phyloP scores from a whole-genome alignment of 2,888 invertebrate genomes.

The Lacanobia wlatinum region DNA sequence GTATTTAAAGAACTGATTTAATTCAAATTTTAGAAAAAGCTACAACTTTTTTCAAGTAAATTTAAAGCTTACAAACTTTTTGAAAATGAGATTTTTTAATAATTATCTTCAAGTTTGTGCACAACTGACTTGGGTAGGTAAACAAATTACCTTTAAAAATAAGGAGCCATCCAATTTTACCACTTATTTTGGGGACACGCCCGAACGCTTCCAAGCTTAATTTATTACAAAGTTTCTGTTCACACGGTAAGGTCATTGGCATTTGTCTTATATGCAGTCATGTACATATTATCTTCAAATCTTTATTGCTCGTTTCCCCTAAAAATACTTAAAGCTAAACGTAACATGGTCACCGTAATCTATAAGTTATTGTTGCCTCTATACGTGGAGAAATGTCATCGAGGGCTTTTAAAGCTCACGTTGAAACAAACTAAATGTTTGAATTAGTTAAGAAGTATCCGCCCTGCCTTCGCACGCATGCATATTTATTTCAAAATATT shows the following conservation, averaged over 20 bases:
- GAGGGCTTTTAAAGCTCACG: background rate
- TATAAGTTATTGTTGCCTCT: constrained; percentile 10
- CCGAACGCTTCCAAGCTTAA: constrained; percentile 35
- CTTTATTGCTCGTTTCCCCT: constrained; percentile 6
- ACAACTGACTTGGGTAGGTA: background rate
- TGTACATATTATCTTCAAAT: constrained; percentile 22
- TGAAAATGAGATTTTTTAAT: background rate
- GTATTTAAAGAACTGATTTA: background rate
- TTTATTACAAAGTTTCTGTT: constrained; percentile 35
- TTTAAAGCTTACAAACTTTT: background rate
- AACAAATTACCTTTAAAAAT: background rate
- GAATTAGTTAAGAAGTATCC: background rate
- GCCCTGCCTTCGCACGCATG: too few species aligned
- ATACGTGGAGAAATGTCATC: background rate
- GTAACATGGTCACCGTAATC: background rate
- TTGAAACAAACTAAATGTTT: background rate
- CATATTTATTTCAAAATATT: too few species aligned
- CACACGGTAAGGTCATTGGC: constrained; percentile 71
- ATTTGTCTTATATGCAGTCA: constrained; percentile 56
- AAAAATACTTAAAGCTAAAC: background rate
- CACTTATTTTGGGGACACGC: constrained; percentile 23
- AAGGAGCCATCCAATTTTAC: background rate
- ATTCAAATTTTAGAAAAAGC: background rate
- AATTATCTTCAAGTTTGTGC: background rate
- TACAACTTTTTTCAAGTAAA: background rate